These are phyloP conservation scores for Myotis myotis DNA, from an alignment of 2,797 vertebrate genomes.

Conservation along the genomic window DNA sequence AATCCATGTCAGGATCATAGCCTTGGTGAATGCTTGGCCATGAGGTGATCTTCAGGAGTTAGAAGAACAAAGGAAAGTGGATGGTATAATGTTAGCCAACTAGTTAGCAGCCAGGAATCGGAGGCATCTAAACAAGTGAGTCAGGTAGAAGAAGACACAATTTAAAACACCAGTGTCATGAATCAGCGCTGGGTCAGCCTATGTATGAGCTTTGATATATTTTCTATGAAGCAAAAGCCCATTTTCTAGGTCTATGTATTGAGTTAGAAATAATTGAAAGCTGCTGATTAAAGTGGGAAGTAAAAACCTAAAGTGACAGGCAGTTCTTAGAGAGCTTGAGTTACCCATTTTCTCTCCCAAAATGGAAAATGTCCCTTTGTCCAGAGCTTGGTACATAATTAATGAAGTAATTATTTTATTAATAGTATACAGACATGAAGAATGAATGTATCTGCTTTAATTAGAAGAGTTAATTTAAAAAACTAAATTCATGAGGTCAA, in stretches of 20 bases:
- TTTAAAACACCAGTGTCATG: neutral
- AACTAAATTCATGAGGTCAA: neutral
- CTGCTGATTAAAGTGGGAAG: neutral
- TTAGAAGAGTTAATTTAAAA: neutral
- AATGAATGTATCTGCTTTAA: neutral
- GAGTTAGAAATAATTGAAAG: neutral
- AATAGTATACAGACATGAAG: neutral
- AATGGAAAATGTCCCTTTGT: neutral
- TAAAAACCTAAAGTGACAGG: neutral
- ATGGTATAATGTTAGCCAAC: neutral
- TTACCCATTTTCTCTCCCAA: neutral
- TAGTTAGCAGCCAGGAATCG: neutral
- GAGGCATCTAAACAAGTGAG: neutral
- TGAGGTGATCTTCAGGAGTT: neutral
- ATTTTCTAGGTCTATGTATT: neutral
- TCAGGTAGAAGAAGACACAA: neutral
- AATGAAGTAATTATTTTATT: neutral
- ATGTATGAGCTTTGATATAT: neutral
- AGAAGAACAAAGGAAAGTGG: neutral
- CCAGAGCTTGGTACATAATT: neutral
- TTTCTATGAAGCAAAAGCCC: neutral
- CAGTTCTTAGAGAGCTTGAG: neutral
- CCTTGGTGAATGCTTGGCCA: neutral
- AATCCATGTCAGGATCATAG: neutral
- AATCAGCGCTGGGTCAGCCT: neutral